Conservation (phyloP, 2,113 vertebrate species). For the Stegastes partitus region DNA sequence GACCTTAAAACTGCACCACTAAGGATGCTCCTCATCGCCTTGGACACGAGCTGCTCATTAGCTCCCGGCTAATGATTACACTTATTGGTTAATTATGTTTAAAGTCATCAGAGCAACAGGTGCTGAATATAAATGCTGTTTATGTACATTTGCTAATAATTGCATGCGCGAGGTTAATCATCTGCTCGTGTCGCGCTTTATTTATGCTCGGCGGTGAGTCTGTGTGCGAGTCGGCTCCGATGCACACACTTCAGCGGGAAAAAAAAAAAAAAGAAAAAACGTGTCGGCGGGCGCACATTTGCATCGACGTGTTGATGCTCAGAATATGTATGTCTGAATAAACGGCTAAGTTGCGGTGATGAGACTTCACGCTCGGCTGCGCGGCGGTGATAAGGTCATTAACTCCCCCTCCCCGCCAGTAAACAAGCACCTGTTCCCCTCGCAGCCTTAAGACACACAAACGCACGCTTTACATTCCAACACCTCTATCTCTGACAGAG, state of each 20-base stretch:
- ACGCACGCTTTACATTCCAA: background rate
- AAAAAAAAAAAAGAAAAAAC: too few species aligned
- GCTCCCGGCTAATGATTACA: background rate
- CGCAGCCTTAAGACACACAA: constrained; percentile 13
- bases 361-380: constrained; percentile 50
- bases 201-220: constrained; percentile 8
- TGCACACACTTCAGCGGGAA: background rate
- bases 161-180: constrained; percentile 4
- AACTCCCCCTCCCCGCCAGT: constrained; percentile 34
- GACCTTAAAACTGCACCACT: background rate
- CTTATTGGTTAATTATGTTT: background rate
- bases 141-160: background rate
- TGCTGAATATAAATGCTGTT: constrained; percentile 17
- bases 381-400: constrained; percentile 48
- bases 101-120: constrained; percentile 11
- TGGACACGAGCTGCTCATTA: background rate
- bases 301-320: background rate
- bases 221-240: background rate
- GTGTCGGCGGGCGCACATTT: background rate
- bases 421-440: constrained; percentile 44
- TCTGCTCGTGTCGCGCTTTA: constrained; percentile 4
- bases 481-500: too few species aligned
- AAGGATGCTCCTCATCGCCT: background rate
- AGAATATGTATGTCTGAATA: constrained; percentile 51
- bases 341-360: constrained; percentile 39